Conservation (phyloP, 2,888 invertebrate genomes). For the Nipponacmea schrenckii region DNA sequence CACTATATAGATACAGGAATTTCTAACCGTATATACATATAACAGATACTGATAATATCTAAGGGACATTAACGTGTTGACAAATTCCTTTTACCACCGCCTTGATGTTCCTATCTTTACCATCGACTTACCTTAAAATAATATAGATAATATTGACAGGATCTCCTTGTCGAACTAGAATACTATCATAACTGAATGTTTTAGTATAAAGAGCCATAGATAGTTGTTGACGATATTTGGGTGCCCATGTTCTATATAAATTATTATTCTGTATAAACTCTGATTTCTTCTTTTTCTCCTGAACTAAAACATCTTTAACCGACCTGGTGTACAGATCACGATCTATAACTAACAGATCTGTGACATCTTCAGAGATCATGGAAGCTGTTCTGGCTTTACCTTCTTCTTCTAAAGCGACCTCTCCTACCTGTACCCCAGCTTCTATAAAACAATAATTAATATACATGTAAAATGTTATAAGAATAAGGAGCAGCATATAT, state of each 20-base stretch:
- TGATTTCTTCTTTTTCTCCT: conserved; percentile 64
- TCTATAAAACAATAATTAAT: conserved; percentile 37
- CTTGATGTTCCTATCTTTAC: too few species aligned
- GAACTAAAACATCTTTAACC: conserved; percentile 59
- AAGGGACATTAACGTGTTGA: too few species aligned
- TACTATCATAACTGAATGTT: conserved; percentile 55
- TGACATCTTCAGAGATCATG: conserved; percentile 59
- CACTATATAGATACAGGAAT: too few species aligned
- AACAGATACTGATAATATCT: too few species aligned
- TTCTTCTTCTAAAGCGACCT: conserved; percentile 64
- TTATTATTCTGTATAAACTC: conserved; percentile 58
- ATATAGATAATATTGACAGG: conserved; percentile 61
- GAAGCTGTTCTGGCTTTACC: conserved; percentile 64
- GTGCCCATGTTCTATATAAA: conserved; percentile 62
- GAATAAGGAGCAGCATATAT: neutral
- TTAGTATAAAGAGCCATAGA: conserved; percentile 66
- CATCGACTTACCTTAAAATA: conserved; percentile 54
- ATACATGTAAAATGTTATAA: neutral
- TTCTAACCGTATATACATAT: too few species aligned
- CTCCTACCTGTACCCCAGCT: conserved; percentile 65
- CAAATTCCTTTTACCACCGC: too few species aligned
- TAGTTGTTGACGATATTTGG: conserved; percentile 64
- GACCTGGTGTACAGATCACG: conserved; percentile 62
- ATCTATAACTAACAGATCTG: conserved; percentile 65
- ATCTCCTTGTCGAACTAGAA: conserved; percentile 62